Percentiles rank a stretch among this genome's conserved stretches.
These are phyloP conservation scores for Acyrthosiphon pisum DNA, from an alignment of 1,140 invertebrate species.

Conservation along the genomic window DNA sequence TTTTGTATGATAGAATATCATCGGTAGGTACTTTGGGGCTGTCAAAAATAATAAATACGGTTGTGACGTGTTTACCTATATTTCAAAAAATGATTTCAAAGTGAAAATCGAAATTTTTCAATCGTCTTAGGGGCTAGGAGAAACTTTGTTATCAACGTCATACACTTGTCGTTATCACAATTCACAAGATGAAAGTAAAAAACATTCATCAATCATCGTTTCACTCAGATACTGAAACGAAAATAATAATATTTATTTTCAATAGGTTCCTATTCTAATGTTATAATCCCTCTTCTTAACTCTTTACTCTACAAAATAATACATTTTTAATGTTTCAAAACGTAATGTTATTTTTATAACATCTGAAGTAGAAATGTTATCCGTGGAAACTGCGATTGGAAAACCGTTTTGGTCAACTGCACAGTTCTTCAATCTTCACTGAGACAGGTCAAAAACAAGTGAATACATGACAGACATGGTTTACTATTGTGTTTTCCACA, in stretches of 20 bases:
- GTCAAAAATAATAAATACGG: too few species aligned
- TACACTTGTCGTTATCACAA: not conserved
- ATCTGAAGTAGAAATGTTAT: not conserved
- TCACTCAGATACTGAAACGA: not conserved
- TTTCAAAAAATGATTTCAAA: too few species aligned
- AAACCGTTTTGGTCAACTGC: not conserved
- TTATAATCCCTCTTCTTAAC: not conserved
- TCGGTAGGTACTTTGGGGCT: too few species aligned
- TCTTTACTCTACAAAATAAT: not conserved
- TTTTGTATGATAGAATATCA: too few species aligned
- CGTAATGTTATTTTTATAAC: not conserved
- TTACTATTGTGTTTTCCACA: not conserved
- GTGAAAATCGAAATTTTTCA: not conserved
- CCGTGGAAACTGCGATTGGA: not conserved
- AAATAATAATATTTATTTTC: not conserved
- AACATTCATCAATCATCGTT: not conserved
- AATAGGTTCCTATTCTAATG: not conserved
- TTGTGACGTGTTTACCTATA: too few species aligned
- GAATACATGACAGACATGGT: not conserved
- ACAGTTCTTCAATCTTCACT: not conserved
- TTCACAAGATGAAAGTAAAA: slow-evolving; percentile 8
- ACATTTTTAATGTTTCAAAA: not conserved
- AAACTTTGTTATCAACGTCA: slow-evolving; percentile 2
- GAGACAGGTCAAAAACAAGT: not conserved
- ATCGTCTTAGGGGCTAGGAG: not conserved